Percentiles rank a stretch among this genome's conserved stretches.
These are phyloP conservation scores for Scaptodrosophila lebanonensis DNA, from an alignment of 1,140 invertebrate species.

Conservation along the genomic window DNA sequence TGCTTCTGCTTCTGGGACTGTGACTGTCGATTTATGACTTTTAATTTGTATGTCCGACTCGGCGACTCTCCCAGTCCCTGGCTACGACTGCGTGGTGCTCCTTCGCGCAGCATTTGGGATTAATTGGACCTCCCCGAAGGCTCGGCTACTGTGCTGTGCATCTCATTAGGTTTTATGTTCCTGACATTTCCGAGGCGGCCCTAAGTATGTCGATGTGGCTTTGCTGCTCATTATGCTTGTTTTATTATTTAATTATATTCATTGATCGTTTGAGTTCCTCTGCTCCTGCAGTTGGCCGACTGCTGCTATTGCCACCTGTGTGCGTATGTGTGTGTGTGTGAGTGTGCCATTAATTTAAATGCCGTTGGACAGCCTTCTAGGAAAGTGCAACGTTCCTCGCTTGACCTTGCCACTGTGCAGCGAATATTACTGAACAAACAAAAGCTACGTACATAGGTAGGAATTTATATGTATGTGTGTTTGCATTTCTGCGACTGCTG, in stretches of 20 bases:
- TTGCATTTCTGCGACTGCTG: too few species aligned
- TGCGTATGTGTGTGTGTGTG: conserved; percentile 5
- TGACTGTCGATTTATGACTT: conserved; percentile 57
- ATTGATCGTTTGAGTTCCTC: too few species aligned
- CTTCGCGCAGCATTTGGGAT: too few species aligned
- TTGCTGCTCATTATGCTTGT: conserved; percentile 28
- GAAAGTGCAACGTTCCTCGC: conserved; percentile 29
- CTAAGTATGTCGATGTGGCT: conserved; percentile 1
- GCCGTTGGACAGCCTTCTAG: conserved; percentile 23
- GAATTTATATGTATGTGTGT: too few species aligned
- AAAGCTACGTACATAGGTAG: too few species aligned
- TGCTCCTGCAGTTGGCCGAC: not conserved
- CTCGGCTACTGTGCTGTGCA: conserved; percentile 56
- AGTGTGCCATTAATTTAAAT: conserved; percentile 23
- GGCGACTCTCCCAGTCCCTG: too few species aligned
- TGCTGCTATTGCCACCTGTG: conserved; percentile 3
- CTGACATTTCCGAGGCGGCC: not conserved
- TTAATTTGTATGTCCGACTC: conserved; percentile 74
- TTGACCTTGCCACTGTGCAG: conserved; percentile 58
- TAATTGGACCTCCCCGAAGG: conserved; percentile 69
- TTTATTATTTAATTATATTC: conserved; percentile 42
- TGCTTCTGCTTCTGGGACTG: too few species aligned
- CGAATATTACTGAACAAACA: too few species aligned
- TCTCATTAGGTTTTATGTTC: conserved; percentile 44
- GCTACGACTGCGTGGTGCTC: too few species aligned